Percentiles rank a stretch among this genome's conserved stretches.
Conservation (phyloP, 2,113 vertebrate species). For the Aleadryas rufinucha region DNA sequence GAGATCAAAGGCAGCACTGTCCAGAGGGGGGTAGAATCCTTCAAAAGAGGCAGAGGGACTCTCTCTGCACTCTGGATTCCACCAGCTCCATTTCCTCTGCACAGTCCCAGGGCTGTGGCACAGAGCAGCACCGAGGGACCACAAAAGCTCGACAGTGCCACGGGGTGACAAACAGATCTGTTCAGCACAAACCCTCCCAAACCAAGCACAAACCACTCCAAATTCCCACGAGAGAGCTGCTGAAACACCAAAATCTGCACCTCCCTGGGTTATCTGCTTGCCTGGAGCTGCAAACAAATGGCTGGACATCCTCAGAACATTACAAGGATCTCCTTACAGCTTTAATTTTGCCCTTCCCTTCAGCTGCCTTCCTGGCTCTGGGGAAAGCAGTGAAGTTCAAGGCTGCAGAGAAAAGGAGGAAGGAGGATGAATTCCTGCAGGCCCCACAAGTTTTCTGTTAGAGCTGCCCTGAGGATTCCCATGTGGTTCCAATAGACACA, state of each 20-base stretch:
- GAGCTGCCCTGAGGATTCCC: conserved; percentile 17
- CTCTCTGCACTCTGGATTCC: no score
- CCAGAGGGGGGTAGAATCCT: no score
- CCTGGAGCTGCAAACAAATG: background rate
- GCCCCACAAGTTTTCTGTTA: conserved; percentile 54
- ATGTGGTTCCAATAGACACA: conserved; percentile 58
- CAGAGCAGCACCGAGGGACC: background rate
- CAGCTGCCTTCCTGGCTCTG: background rate
- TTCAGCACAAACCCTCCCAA: background rate
- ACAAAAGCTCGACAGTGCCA: background rate
- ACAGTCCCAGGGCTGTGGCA: background rate
- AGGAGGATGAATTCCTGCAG: conserved; percentile 45
- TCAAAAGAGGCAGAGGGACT: no score
- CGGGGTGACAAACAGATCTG: background rate
- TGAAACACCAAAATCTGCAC: background rate
- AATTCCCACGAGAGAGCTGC: background rate
- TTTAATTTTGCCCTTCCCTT: background rate
- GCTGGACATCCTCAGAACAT: background rate
- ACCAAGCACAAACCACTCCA: background rate
- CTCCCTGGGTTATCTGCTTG: background rate
- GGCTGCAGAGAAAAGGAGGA: conserved; percentile 17
- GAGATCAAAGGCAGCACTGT: no score
- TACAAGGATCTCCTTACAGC: background rate
- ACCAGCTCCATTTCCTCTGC: background rate
- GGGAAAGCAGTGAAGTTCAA: conserved; percentile 2